Evolutionary conservation across 2,113 vertebrate genomes (phyloP), one percentile per base, ranked within the genome.

Genomic region (Cygnus atratus): DNA sequence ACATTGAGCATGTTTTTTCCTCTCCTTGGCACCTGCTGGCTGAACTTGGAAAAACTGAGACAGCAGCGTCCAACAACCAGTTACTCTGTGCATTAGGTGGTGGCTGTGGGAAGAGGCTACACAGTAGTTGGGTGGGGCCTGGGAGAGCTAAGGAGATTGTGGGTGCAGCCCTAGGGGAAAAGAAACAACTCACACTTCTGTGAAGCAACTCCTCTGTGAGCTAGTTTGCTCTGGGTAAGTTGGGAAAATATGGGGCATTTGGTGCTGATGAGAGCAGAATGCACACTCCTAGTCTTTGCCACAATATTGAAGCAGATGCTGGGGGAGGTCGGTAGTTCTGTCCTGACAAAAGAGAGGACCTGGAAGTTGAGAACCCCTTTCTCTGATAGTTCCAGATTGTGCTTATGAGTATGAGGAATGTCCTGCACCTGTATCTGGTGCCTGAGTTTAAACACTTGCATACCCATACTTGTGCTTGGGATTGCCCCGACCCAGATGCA

Each of bases 201-300:
- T 95, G 96, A 76, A 90, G 67, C 93, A 95, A 76, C 61, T 46
- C n/a, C 11, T 19, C 14, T 35, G 21, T 13, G 77, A 79, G 58
- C n/a, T 52, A 14, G 3, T 67, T 73, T 54, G 77, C n/a, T 19
- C 46, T 75, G 66, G 46, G 61, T 37, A 67, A 48, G 25, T 41
- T 78, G 84, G 54, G n/a, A 6, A 46, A 54, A 21, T 1, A 43
- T 12, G 41, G 52, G 43, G 24, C 13, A 1, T 59, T 52, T 6
- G 0, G 55, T 44, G 68, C 63, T 66, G 74, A 31, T 41, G 55
- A 77, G 50, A 77, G 44, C 20, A n/a, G 59, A 33, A 61, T 68
- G 39, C 29, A 13, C 19, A 31, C 68, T 61, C 26, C 12, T 63
- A 5, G 19, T 16, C 73, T 62, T 0, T 48, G 75, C 35, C 24